Conservation (phyloP, 2,888 invertebrate genomes). For the Scaptomyza polygonia region DNA sequence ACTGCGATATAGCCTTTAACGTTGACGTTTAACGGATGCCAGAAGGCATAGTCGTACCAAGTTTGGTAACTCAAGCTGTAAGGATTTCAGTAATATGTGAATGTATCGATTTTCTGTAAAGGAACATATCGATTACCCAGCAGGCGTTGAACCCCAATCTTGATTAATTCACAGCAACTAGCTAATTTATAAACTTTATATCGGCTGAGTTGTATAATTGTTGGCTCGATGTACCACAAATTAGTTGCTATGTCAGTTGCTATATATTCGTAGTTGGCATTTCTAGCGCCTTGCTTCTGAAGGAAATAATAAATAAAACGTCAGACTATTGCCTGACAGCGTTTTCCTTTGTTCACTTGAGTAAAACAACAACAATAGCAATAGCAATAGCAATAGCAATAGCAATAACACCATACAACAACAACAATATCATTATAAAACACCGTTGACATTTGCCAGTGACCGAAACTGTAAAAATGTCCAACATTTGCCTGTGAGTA, state of each 20-base stretch:
- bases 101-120: no score
- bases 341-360: slow-evolving; percentile 37
- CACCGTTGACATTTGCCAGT: slow-evolving; percentile 72
- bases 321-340: slow-evolving; percentile 44
- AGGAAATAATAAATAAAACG: slow-evolving; percentile 60
- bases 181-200: slow-evolving; percentile 26
- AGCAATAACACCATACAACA: slow-evolving; percentile 13
- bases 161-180: no score
- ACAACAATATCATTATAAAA: slow-evolving; percentile 49
- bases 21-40: no score
- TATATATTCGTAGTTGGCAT: slow-evolving; percentile 17
- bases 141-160: no score
- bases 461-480: slow-evolving; percentile 74
- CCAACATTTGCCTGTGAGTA: slow-evolving; percentile 63
- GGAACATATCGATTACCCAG: no score
- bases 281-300: slow-evolving; percentile 45
- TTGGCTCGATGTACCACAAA: slow-evolving; percentile 35
- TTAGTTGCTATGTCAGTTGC: slow-evolving; percentile 43
- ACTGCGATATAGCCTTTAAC: no score
- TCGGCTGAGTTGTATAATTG: slow-evolving; percentile 28
- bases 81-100: no score
- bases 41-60: no score
- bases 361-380: slow-evolving; percentile 22
- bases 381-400: neutral
- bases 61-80: no score